Percentiles rank a stretch among this genome's conserved stretches.
phyloP scores from a whole-genome alignment of 1,140 invertebrate genomes.

The Portunus trituberculatus region DNA sequence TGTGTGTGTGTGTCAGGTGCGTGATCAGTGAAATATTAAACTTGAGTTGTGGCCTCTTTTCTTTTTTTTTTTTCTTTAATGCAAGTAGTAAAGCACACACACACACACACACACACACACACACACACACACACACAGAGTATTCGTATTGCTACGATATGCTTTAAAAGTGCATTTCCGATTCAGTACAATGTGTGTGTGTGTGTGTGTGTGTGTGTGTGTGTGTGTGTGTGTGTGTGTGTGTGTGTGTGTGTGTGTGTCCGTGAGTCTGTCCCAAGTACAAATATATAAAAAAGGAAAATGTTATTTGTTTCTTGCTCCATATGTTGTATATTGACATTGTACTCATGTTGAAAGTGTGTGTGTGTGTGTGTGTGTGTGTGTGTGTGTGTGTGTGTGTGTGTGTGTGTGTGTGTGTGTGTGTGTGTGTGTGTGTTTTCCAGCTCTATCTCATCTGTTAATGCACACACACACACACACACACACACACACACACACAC shows the following conservation, averaged over 20 bases:
- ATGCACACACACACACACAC: neutral
- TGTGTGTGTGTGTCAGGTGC: too few species aligned
- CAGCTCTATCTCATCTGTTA: too few species aligned
- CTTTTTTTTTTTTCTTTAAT: neutral
- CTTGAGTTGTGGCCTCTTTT: neutral
- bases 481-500: too few species aligned
- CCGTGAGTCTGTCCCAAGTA: too few species aligned
- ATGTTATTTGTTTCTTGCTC: neutral
- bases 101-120: constrained; percentile 15
- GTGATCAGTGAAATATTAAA: too few species aligned
- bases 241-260: neutral
- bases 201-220: constrained; percentile 6
- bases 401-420: neutral
- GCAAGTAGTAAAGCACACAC: neutral
- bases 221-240: neutral
- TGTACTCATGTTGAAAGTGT: neutral
- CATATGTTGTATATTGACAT: too few species aligned
- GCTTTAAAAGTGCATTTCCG: neutral
- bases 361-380: constrained; percentile 33
- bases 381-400: neutral
- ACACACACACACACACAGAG: neutral
- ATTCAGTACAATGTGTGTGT: neutral
- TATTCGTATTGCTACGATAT: neutral
- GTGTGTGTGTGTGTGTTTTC: too few species aligned
- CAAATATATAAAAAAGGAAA: neutral